Evolutionary conservation across 2,888 invertebrate genomes (phyloP), one percentile per base, ranked within the genome.

Genomic region (Cremastinae sp.): DNA sequence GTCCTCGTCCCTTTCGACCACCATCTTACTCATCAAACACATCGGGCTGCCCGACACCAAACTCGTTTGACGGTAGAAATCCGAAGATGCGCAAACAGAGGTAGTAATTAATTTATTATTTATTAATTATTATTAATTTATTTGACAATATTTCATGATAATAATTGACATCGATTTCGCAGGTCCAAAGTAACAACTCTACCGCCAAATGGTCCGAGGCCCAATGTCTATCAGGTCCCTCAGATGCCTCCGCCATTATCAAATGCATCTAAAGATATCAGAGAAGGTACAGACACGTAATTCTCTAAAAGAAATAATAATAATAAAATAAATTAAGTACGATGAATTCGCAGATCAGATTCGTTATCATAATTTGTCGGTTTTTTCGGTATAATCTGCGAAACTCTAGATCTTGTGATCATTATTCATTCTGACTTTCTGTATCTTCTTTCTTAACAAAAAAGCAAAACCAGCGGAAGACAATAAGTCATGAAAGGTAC

Each of bases 381-480:
- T 22, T 55, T 37, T n/a, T 64, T 64, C 59, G 53, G 37, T 45
- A 14, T 20, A n/a, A 18, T 56, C 9, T 18, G 55, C 55, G 35
- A 56, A 45, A 12, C 37, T 41, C 14, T 47, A 16, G 22, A 49
- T 35, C 41, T 62, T 22, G 41, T 59, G 59, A 59, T 69, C 5
- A 28, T 47, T 43, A 62, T 56, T 69, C 35, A 65, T 65, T 75
- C 61, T 80, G 78, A 78, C 61, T 28, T 83, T 84, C 84, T 85
- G 82, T 83, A 71, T 84, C 80, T 83, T 80, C 77, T 75, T 75
- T 78, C 39, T 22, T 74, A 16, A 55, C 74, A 79, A 82, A 66
- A 87, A 88, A 88, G 88, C 87, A 76, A 88, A 86, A 86, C 86
- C 86, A 78, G 81, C 85, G 86, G 87, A 88, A 86, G 87, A 86